These are phyloP conservation scores for Temnothorax longispinosus DNA, from an alignment of 1,140 invertebrate genomes.

Conservation along the genomic window DNA sequence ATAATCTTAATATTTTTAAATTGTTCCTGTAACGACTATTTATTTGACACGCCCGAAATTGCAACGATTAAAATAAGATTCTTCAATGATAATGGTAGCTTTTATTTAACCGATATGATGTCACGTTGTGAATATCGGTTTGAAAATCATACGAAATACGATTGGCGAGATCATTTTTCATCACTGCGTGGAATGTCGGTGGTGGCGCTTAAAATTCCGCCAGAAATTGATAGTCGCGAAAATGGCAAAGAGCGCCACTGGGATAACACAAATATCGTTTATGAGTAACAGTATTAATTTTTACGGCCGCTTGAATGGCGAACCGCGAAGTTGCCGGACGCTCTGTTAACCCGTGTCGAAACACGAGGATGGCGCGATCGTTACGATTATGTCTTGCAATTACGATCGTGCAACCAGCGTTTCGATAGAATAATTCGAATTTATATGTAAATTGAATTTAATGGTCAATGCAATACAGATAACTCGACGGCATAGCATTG, in stretches of 20 bases:
- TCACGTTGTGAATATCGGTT: not conserved
- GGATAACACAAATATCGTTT: slow-evolving; percentile 57
- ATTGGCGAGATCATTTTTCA: slow-evolving; percentile 45
- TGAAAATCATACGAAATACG: slow-evolving; percentile 14
- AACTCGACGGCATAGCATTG: slow-evolving; percentile 66
- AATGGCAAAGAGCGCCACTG: slow-evolving; percentile 37
- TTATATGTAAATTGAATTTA: slow-evolving; percentile 83
- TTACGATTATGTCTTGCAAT: slow-evolving; percentile 77
- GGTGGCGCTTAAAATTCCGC: slow-evolving; percentile 40
- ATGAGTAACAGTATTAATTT: slow-evolving; percentile 61
- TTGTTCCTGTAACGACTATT: not conserved
- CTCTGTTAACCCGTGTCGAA: slow-evolving; percentile 25
- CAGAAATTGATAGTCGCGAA: slow-evolving; percentile 50
- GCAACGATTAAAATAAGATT: not conserved
- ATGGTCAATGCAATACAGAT: slow-evolving; percentile 75
- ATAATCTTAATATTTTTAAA: not conserved
- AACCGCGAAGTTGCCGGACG: slow-evolving; percentile 30
- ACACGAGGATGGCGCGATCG: slow-evolving; percentile 58
- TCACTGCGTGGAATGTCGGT: not conserved
- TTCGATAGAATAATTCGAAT: slow-evolving; percentile 81
- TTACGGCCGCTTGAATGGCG: slow-evolving; percentile 31
- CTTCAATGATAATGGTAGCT: not conserved
- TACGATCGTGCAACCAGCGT: slow-evolving; percentile 72
- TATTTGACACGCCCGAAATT: not conserved
- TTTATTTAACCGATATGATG: slow-evolving; percentile 9